Evolutionary conservation across 2,113 vertebrate species (phyloP).

Genomic region (Chrysemys picta): DNA sequence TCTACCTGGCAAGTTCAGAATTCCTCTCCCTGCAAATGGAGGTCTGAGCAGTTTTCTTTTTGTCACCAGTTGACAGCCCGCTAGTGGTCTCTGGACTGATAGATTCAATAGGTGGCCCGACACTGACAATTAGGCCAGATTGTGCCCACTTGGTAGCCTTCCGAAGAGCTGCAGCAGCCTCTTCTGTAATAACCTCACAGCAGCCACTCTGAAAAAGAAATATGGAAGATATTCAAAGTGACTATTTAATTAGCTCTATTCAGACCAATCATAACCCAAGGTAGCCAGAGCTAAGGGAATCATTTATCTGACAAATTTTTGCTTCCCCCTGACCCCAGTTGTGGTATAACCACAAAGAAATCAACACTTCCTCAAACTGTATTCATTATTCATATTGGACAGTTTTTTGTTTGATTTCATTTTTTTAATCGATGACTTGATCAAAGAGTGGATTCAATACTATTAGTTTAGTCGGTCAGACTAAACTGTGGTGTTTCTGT

Average conservation of each 20-base stretch:
- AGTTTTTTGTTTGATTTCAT: neutral
- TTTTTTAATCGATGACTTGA: neutral
- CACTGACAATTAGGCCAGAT: slow-evolving; percentile 95
- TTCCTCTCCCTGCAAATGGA: slow-evolving; percentile 95
- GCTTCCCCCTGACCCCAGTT: neutral
- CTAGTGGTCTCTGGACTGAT: slow-evolving; percentile 86
- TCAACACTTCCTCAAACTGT: neutral
- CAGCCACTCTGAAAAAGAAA: slow-evolving; percentile 87
- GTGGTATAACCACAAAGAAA: neutral
- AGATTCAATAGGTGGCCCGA: slow-evolving; percentile 92
- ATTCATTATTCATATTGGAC: neutral
- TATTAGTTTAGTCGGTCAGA: neutral
- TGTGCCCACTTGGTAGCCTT: slow-evolving; percentile 99
- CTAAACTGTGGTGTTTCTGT: neutral
- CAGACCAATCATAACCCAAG: neutral
- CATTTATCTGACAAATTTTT: neutral
- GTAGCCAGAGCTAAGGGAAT: neutral
- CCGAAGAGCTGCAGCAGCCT: slow-evolving; percentile 91
- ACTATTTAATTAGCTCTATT: neutral
- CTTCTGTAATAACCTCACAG: slow-evolving; percentile 97
- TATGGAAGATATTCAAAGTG: neutral
- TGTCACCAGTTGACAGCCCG: slow-evolving; percentile 91
- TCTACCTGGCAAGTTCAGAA: slow-evolving; percentile 92
- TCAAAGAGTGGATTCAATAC: neutral
- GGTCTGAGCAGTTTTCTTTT: slow-evolving; percentile 96